Evolutionary conservation across 2,888 invertebrate genomes (phyloP), one percentile per base, ranked within the genome.

Genomic region (Chymomyza caudatula): DNA sequence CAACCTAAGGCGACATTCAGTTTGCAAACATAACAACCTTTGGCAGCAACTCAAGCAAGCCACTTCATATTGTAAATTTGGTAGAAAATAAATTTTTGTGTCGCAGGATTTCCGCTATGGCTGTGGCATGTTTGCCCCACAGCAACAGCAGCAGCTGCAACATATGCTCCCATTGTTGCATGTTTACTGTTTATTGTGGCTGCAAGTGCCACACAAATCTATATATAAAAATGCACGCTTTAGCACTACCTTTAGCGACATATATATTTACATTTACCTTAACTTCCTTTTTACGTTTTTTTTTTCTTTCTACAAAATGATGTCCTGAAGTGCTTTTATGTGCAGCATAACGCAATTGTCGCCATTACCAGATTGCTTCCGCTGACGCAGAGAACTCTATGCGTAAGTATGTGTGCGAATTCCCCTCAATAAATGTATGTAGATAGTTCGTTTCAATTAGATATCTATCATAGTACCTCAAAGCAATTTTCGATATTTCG

Each of bases 51-150:
- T 63, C 54, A 66, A 63, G 81, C 65, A 57, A 77, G 67, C 71
- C 67, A 85, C 77, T 80, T 83, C 73, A 74, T 69, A 83, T 71
- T 77, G 84, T 77, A 83, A 77, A 83, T 85, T 80, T 70, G 69
- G 69, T 80, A 67, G 74, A 71, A 85, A 80, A 80, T 85, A 83
- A 11, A 37, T 80, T 85, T 82, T 80, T 74, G 68, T 77, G 75
- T 67, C 81, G 73, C 68, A 67, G 80, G 84, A 85, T 85, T 80
- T 83, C 84, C 78, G 77, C 70, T 20, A 62, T 69, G 58, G 60
- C 52, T 54, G 47, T 47, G 47, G 29, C 47, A 47, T 15, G 47
- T 19, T 17, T 15, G 15, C 19, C 17, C 19, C 51, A 51, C 1
- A 20, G 20, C 51, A 51, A 51, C 13, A 51, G 11, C 17, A 51